These are phyloP conservation scores for Brachionus sp. DNA, from an alignment of 1,140 invertebrate genomes.

Conservation along the genomic window DNA sequence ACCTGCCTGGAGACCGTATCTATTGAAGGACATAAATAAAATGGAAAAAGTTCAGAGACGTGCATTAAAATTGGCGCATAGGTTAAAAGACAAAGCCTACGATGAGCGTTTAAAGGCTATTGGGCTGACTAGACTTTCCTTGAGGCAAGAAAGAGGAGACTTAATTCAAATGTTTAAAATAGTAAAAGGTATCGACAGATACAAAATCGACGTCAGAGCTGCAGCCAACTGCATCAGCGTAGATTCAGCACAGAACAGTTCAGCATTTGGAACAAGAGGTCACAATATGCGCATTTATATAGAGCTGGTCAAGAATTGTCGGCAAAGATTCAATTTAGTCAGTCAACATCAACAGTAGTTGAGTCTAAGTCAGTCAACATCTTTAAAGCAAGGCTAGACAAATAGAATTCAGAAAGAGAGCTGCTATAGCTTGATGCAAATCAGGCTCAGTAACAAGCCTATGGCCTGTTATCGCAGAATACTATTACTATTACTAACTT, in stretches of 20 bases:
- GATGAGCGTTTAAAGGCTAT: neutral
- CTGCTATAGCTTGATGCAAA: neutral
- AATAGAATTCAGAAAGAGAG: neutral
- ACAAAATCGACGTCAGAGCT: neutral
- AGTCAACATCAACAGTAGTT: neutral
- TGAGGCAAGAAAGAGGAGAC: neutral
- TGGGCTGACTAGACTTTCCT: neutral
- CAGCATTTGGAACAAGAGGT: neutral
- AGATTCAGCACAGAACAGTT: neutral
- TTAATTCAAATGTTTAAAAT: neutral
- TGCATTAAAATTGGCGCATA: neutral
- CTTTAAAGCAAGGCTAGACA: neutral
- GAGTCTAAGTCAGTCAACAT: neutral
- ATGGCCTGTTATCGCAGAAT: neutral
- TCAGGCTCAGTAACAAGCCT: neutral
- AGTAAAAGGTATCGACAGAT: neutral
- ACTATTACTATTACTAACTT: neutral
- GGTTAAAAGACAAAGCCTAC: neutral
- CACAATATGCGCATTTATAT: neutral
- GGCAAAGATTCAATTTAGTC: neutral
- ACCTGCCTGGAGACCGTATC: neutral
- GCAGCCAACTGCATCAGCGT: neutral
- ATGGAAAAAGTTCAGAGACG: conserved; percentile 2
- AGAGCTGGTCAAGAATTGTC: neutral
- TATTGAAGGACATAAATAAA: neutral